A percentile compares a stretch with the other conserved stretches of the same genome.
Conservation (phyloP, 2,797 vertebrate genomes). For the Prionace glauca region DNA sequence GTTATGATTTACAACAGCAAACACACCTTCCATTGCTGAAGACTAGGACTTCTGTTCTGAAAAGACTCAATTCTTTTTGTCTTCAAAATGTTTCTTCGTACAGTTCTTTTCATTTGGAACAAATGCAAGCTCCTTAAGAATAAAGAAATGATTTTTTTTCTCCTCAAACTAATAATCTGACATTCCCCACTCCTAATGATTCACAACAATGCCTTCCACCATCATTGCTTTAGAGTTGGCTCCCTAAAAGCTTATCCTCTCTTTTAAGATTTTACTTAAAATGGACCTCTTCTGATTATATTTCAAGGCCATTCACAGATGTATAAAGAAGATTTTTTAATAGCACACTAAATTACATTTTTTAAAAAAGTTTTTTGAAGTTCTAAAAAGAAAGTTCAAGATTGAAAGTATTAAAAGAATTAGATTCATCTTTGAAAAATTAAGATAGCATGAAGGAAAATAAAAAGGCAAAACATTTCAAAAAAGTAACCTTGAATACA, state of each 20-base stretch:
- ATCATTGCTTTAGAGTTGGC: not conserved
- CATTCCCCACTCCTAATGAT: not conserved
- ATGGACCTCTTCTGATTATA: not conserved
- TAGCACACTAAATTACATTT: not conserved
- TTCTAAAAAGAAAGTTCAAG: not conserved
- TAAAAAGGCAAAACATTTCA: not conserved
- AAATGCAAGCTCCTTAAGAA: not conserved
- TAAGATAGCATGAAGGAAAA: not conserved
- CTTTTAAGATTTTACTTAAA: not conserved
- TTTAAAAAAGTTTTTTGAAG: not conserved
- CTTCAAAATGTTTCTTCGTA: not conserved
- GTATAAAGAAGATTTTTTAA: not conserved
- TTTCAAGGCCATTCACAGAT: too few species aligned
- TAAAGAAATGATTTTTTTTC: not conserved
- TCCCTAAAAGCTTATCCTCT: not conserved
- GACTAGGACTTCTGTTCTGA: slow-evolving; percentile 12
- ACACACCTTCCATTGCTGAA: slow-evolving; percentile 6
- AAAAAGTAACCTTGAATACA: not conserved
- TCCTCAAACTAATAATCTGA: not conserved
- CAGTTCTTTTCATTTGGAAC: not conserved
- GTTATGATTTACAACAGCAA: not conserved
- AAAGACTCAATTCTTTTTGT: not conserved
- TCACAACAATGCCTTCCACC: not conserved
- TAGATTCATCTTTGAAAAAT: not conserved
- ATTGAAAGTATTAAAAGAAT: not conserved